These are phyloP conservation scores for Apotomis betuletana DNA, from an alignment of 2,888 invertebrate species.

Conservation along the genomic window DNA sequence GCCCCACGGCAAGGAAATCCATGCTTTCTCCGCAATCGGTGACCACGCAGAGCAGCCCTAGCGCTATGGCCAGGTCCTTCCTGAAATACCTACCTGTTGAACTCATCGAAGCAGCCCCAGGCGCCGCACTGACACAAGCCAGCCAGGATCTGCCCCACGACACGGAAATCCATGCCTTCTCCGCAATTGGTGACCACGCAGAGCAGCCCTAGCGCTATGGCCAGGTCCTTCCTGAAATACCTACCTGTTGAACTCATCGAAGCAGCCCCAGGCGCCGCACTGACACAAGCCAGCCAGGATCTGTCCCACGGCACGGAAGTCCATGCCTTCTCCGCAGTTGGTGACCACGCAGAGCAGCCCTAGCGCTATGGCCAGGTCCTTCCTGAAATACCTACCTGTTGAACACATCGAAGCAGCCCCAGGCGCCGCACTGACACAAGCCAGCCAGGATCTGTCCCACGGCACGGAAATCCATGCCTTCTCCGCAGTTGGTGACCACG, in stretches of 20 bases:
- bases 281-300: conserved; percentile 91
- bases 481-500: conserved; percentile 95
- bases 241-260: conserved; percentile 92
- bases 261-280: conserved; percentile 98
- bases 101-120: conserved; percentile 98
- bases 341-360: conserved; percentile 93
- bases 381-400: conserved; percentile 72
- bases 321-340: conserved; percentile 97
- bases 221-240: neutral
- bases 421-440: conserved; percentile 92
- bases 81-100: conserved; percentile 81
- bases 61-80: no score
- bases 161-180: conserved; percentile 95
- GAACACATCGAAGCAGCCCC: conserved; percentile 93
- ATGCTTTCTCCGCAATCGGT: conserved; percentile 97
- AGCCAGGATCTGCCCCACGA: conserved; percentile 86
- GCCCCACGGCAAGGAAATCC: conserved; percentile 90
- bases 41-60: conserved; percentile 91
- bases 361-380: conserved; percentile 57
- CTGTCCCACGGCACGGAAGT: conserved; percentile 88
- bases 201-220: conserved; percentile 84
- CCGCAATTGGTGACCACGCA: conserved; percentile 96
- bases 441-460: conserved; percentile 87
- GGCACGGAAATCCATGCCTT: conserved; percentile 95
- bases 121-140: conserved; percentile 94